Conservation (phyloP, 2,113 vertebrate genomes). For the Danio rerio region DNA sequence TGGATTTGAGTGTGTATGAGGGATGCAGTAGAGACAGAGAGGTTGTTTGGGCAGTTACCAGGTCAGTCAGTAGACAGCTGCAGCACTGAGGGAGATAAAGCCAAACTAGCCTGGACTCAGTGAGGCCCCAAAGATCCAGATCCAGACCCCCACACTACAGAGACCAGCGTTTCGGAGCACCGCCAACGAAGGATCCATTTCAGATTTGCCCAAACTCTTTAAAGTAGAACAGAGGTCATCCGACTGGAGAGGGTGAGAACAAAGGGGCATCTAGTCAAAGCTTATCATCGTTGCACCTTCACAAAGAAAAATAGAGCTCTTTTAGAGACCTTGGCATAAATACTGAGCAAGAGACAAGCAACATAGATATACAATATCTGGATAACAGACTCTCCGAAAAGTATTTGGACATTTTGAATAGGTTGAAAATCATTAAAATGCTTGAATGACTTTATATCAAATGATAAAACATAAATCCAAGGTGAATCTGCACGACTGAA, state of each 20-base stretch:
- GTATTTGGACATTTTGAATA: background rate
- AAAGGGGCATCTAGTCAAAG: background rate
- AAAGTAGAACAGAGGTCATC: slow-evolving; percentile 41
- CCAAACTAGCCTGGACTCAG: slow-evolving; percentile 45
- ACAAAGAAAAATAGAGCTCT: background rate
- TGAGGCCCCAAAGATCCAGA: slow-evolving; percentile 26
- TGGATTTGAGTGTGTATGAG: background rate
- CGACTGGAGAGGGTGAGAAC: slow-evolving; percentile 16
- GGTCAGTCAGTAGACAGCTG: slow-evolving; percentile 41
- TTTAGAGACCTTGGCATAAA: background rate
- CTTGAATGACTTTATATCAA: background rate
- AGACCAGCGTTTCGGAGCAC: slow-evolving; percentile 37
- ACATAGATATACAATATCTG: background rate
- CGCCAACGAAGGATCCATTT: background rate
- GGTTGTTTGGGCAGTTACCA: slow-evolving; percentile 49
- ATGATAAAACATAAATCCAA: background rate
- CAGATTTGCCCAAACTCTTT: slow-evolving; percentile 37
- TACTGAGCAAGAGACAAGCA: background rate
- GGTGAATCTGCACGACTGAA: background rate
- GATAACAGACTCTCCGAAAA: background rate
- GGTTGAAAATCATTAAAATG: no score
- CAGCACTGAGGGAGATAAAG: slow-evolving; percentile 32
- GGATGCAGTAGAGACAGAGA: slow-evolving; percentile 1
- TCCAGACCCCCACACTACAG: slow-evolving; percentile 33
- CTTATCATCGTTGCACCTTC: background rate